phyloP scores from a whole-genome alignment of 2,113 vertebrate species.

The Spermophilus dauricus region DNA sequence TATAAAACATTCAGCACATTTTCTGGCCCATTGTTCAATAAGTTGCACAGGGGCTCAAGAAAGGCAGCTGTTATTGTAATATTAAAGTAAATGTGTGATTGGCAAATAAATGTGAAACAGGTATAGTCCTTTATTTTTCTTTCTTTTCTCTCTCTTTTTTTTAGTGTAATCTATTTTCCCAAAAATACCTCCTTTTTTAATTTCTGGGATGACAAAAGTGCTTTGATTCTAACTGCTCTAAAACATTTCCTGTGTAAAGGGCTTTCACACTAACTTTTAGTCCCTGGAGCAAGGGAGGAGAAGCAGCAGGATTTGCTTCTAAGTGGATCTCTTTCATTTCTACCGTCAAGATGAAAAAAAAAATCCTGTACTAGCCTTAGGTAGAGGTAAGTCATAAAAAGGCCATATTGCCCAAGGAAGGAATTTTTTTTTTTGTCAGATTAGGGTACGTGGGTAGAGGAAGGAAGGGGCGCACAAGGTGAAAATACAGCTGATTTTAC shows the following conservation, averaged over 20 bases:
- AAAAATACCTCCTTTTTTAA: not conserved
- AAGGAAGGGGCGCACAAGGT: not conserved
- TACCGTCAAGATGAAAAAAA: conserved; percentile 11
- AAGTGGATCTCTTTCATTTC: conserved; percentile 66
- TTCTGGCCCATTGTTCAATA: not conserved
- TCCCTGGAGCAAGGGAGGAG: conserved; percentile 17
- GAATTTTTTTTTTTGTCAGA: conserved; percentile 8
- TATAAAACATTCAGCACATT: conserved; percentile 41
- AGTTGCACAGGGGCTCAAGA: conserved; percentile 4
- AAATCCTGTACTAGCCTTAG: not conserved
- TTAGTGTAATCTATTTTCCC: not conserved
- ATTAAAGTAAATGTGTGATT: conserved; percentile 34
- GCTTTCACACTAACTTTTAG: conserved; percentile 35
- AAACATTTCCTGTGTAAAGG: conserved; percentile 57
- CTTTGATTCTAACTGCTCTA: conserved; percentile 63
- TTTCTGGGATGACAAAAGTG: conserved; percentile 28
- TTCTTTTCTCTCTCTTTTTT: not conserved
- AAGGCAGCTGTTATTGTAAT: not conserved
- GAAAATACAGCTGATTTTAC: conserved; percentile 24
- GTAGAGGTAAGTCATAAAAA: conserved; percentile 61
- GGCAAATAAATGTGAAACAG: conserved; percentile 40
- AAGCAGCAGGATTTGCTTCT: conserved; percentile 56
- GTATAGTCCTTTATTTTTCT: not conserved
- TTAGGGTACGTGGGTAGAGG: not conserved
- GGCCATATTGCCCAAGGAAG: not conserved